phyloP scores from a whole-genome alignment of 1,140 invertebrate genomes.

The Euura lappo region DNA sequence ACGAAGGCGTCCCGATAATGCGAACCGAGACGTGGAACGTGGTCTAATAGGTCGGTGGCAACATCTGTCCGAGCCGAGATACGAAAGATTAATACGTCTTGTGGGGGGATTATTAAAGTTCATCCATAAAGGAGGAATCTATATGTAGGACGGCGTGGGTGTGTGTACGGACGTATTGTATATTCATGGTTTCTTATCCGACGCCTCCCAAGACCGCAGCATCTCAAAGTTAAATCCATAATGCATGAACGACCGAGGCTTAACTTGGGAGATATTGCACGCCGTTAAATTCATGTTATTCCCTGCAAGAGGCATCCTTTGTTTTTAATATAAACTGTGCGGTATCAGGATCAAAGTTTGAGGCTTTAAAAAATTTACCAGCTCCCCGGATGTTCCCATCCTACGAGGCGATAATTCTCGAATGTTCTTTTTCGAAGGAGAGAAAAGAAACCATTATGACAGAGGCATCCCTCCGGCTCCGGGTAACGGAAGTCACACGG shows the following conservation, averaged over 20 bases:
- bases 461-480: conserved; percentile 21
- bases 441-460: background rate
- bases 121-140: conserved; percentile 50
- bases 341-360: background rate
- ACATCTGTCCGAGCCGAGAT: conserved; percentile 20
- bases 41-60: conserved; percentile 1
- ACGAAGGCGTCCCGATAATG: no score
- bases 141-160: conserved; percentile 29
- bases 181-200: conserved; percentile 61
- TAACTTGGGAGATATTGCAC: conserved; percentile 55
- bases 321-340: conserved; percentile 55
- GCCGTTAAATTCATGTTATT: conserved; percentile 60
- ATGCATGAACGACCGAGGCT: conserved; percentile 57
- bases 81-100: conserved; percentile 19
- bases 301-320: conserved; percentile 50
- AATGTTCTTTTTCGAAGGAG: no score
- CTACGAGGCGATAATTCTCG: no score
- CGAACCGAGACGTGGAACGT: no score
- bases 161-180: conserved; percentile 53
- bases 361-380: no score
- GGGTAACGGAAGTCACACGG: conserved; percentile 41
- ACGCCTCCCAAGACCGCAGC: conserved; percentile 38
- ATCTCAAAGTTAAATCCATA: conserved; percentile 58
- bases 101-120: conserved; percentile 48
- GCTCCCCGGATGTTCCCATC: no score